Percentiles rank a stretch among this genome's conserved stretches.
Conservation (phyloP, 2,113 vertebrate species). For the Mohoua ochrocephala region DNA sequence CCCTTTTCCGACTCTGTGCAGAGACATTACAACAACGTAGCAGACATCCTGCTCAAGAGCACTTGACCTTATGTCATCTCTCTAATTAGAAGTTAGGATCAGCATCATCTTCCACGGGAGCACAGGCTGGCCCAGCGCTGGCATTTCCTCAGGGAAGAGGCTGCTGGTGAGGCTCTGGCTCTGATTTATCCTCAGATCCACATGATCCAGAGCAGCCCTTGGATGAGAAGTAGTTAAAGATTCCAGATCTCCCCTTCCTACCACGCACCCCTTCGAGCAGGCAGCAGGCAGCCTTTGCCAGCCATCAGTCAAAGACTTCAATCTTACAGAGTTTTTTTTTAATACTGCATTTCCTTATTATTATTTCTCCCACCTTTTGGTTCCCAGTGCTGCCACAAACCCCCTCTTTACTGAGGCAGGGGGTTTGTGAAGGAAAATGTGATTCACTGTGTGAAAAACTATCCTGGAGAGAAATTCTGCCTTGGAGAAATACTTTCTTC, state of each 20-base stretch:
- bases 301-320: neutral
- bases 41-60: conserved; percentile 13
- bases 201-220: neutral
- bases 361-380: neutral
- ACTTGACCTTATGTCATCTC: conserved; percentile 2
- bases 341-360: neutral
- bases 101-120: neutral
- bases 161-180: neutral
- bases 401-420: neutral
- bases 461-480: neutral
- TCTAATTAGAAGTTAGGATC: neutral
- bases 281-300: neutral
- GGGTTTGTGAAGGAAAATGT: neutral
- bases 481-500: neutral
- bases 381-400: neutral
- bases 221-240: neutral
- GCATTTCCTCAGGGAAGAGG: neutral
- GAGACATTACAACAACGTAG: neutral
- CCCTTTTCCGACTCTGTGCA: neutral
- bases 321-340: neutral
- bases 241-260: neutral
- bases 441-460: neutral
- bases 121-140: neutral
- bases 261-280: neutral
- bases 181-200: neutral